These are phyloP conservation scores for Siderastrea siderea DNA, from an alignment of 92 coral and sea anemone species.

Conservation along the genomic window DNA sequence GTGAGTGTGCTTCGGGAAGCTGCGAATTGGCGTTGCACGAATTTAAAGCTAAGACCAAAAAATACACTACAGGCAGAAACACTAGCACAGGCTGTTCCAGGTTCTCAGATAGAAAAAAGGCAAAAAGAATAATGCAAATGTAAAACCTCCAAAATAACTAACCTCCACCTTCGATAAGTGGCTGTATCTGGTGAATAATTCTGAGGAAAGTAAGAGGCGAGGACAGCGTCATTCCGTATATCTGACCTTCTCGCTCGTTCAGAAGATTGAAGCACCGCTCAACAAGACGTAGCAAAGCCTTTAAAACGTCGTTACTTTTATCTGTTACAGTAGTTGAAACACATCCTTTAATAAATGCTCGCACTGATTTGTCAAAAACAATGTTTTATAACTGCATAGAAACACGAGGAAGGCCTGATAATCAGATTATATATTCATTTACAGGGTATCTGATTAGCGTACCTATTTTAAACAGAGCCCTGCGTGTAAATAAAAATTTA, in stretches of 20 bases:
- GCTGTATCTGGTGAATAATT: slow-evolving; percentile 68
- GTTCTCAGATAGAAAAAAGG: not conserved
- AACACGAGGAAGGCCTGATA: too few species aligned
- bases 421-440: too few species aligned
- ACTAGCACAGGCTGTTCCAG: too few species aligned
- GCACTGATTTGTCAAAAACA: too few species aligned
- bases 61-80: too few species aligned
- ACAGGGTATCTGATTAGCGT: too few species aligned
- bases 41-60: too few species aligned
- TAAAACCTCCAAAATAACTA: not conserved
- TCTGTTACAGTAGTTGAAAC: slow-evolving; percentile 4
- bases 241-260: not conserved
- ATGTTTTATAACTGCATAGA: too few species aligned
- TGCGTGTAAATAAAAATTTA: too few species aligned
- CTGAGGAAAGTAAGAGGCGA: slow-evolving; percentile 77
- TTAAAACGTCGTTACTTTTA: slow-evolving; percentile 15
- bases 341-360: not conserved
- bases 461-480: too few species aligned
- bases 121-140: not conserved
- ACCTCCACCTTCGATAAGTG: slow-evolving; percentile 71
- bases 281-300: slow-evolving; percentile 42
- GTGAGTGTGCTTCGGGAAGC: too few species aligned
- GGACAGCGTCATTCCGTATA: slow-evolving; percentile 53
- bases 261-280: slow-evolving; percentile 57
- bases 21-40: too few species aligned